These are phyloP conservation scores for Ariolimax columbianus DNA, from an alignment of 2,888 invertebrate species.

Conservation along the genomic window DNA sequence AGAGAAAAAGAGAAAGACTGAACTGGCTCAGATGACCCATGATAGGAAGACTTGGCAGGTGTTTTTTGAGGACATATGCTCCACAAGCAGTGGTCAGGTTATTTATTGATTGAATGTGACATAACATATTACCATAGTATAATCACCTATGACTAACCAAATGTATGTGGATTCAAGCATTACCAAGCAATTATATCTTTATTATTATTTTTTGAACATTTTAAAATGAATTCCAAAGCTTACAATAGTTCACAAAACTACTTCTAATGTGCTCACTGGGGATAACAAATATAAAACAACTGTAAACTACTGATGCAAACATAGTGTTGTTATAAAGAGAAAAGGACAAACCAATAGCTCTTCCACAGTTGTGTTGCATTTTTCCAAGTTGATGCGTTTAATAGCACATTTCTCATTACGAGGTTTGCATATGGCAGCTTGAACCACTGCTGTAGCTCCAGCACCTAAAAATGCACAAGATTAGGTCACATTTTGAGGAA, in stretches of 20 bases:
- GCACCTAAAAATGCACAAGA: slow-evolving; percentile 84
- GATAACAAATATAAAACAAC: background rate
- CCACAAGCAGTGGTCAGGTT: too few relatives aligned
- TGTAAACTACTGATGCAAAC: background rate
- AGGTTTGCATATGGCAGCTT: slow-evolving; percentile 93
- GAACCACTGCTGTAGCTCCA: slow-evolving; percentile 97
- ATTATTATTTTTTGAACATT: too few relatives aligned
- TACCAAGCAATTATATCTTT: too few relatives aligned
- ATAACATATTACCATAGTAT: too few relatives aligned
- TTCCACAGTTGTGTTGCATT: slow-evolving; percentile 99
- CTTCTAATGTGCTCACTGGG: background rate
- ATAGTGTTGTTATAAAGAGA: background rate
- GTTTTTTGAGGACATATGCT: too few relatives aligned
- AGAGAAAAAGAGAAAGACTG: too few relatives aligned
- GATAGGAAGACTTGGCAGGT: too few relatives aligned
- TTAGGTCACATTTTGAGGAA: background rate
- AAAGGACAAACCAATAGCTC: slow-evolving; percentile 89
- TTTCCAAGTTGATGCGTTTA: slow-evolving; percentile 98
- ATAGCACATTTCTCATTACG: slow-evolving; percentile 97
- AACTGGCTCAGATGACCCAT: too few relatives aligned
- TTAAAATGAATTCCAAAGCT: background rate
- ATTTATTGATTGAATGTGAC: too few relatives aligned
- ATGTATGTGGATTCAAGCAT: too few relatives aligned
- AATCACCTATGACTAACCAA: too few relatives aligned
- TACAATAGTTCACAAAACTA: background rate